Base-by-base conservation (phyloP, 2,888 invertebrate genomes). In the Ceratothoa steindachneri region DNA sequence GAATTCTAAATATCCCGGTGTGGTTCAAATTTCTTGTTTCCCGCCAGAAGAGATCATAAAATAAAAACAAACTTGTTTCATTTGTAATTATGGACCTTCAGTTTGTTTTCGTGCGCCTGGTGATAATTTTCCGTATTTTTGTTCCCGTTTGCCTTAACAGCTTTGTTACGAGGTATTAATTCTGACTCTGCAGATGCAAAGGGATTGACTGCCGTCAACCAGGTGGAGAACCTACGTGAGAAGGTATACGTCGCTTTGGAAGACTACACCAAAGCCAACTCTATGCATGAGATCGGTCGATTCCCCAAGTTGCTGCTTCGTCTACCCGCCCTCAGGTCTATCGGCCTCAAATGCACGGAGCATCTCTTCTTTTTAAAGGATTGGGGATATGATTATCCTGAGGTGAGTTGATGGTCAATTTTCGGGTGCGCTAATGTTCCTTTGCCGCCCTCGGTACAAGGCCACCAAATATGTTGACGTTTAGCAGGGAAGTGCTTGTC, bases 201-300 rank as follows among this genome's bases (percentile, higher is more conserved):
- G 83, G 95, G 94, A 69, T 86, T 99, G 81, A 91, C 91, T 83
- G 91, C 91, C 73, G 89, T 90, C 30, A 88, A 70, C 7, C 71
- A 77, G 28, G 91, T 97, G 5, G 93, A 94, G 82, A 87, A 90
- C 72, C 88, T 97, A 71, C 88, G 99, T 80, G 97, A 98, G 86
- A 97, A 96, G 87, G 95, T 89, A 2, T 99, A 97, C 85, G 92
- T 93, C 3, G 92, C 95, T 71, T 87, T 99, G 82, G 97, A 99
- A 85, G 96, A 97, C 83, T 97, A 99, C 86, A 93, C 93, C 80
- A 90, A 93, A 79, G 88, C 90, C 41, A 89, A 90, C 80, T 93
- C 94, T 86, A 92, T 95, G 30, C 90, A 91, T 29, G 97, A 98
- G 83, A 92, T 95, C 53, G 96, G 96, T 3, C 88, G 99, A 67